Percentiles rank a stretch among this genome's conserved stretches.
Evolutionary conservation across 2,113 vertebrate species (phyloP).

Genomic region (sheep (Ovis aries)): DNA sequence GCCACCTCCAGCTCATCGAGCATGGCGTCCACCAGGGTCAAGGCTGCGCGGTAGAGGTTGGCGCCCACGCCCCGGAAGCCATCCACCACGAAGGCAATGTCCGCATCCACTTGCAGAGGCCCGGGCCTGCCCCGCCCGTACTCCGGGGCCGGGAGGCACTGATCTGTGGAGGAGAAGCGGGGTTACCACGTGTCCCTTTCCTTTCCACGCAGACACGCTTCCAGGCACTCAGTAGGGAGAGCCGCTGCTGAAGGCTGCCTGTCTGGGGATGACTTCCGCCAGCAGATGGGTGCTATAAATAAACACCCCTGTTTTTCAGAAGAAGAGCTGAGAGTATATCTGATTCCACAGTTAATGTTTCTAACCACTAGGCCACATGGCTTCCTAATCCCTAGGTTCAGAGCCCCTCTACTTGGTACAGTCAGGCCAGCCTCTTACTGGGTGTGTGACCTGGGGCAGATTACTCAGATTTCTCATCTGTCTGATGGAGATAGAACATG

Average conservation of each 20-base stretch:
- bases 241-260: not conserved
- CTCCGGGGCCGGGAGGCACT: slow-evolving; percentile 75
- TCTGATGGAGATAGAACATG: not conserved
- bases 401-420: not conserved
- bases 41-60: slow-evolving; percentile 77
- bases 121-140: slow-evolving; percentile 66
- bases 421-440: not conserved
- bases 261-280: rapidly evolving
- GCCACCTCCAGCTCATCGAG: slow-evolving; percentile 84
- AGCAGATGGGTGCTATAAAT: not conserved
- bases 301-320: not conserved
- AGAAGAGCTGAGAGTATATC: not conserved
- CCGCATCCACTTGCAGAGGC: slow-evolving; percentile 79
- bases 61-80: slow-evolving; percentile 80
- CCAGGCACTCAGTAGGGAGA: rapidly evolving
- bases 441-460: not conserved
- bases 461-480: not conserved
- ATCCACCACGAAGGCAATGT: slow-evolving; percentile 86
- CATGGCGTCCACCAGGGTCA: slow-evolving; percentile 82
- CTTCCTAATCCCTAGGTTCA: not conserved
- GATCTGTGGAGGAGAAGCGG: slow-evolving; percentile 78
- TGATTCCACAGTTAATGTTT: not conserved
- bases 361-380: not conserved
- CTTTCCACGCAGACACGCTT: not conserved
- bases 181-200: not conserved